These are phyloP conservation scores for Eclectus roratus DNA, from an alignment of 2,113 vertebrate genomes.

Conservation along the genomic window DNA sequence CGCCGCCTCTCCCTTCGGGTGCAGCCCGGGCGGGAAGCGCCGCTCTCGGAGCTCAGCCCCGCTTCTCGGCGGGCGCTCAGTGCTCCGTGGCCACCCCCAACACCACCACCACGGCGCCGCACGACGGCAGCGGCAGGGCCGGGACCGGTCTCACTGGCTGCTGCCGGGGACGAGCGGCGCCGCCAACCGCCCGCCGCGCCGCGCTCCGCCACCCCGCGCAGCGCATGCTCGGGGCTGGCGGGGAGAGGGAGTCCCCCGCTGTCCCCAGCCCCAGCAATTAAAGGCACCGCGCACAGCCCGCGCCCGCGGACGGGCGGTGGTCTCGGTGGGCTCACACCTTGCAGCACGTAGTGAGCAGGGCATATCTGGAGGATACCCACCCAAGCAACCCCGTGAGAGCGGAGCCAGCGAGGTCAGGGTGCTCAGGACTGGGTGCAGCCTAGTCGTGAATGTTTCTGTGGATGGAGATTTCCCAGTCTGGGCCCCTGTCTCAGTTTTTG, in stretches of 20 bases:
- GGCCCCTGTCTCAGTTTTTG: accelerated
- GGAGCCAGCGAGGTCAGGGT: neutral
- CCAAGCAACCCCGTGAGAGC: neutral
- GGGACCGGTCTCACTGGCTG: neutral
- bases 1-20: neutral
- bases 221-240: conserved; percentile 77
- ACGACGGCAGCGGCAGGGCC: neutral
- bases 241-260: neutral
- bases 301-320: neutral
- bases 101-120: conserved; percentile 5
- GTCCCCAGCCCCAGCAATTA: conserved; percentile 17
- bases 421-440: neutral
- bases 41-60: neutral
- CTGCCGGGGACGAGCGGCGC: neutral
- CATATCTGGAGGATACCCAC: accelerated
- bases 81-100: neutral
- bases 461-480: neutral
- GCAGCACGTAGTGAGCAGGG: neutral
- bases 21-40: neutral
- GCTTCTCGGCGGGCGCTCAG: neutral
- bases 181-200: conserved; percentile 13
- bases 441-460: neutral
- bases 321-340: neutral
- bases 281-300: conserved; percentile 2
- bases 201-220: conserved; percentile 13